Evolutionary conservation across 2,888 invertebrate species (phyloP).

Genomic region (Siphlonurus alternatus): DNA sequence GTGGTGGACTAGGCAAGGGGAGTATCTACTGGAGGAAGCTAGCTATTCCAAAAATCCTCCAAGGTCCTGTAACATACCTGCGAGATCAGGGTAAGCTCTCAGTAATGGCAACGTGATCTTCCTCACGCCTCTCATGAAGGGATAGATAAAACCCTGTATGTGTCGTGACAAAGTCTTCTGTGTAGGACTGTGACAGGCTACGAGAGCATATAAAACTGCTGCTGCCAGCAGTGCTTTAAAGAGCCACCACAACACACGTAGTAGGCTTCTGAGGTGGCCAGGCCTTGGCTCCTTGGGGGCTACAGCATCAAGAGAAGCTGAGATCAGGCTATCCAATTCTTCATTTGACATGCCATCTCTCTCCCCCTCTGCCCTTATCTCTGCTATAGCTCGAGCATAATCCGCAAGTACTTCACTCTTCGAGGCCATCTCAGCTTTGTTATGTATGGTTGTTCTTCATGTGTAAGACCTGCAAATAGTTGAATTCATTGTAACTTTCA

Average conservation of each 20-base stretch:
- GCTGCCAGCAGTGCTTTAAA: slow-evolving; percentile 20
- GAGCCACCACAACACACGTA: not conserved
- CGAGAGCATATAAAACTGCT: slow-evolving; percentile 27
- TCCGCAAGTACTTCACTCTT: not conserved
- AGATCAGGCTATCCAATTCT: not conserved
- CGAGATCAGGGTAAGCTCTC: slow-evolving; percentile 50
- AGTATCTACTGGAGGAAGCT: no score
- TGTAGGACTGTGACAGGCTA: slow-evolving; percentile 41
- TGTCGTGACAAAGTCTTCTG: slow-evolving; percentile 50
- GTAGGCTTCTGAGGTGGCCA: not conserved
- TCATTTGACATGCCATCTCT: not conserved
- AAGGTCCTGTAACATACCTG: no score
- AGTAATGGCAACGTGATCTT: slow-evolving; percentile 60
- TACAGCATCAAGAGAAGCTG: not conserved
- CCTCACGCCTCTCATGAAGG: slow-evolving; percentile 54
- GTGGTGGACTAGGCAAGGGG: no score
- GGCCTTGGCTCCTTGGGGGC: not conserved
- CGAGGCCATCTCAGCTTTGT: not conserved
- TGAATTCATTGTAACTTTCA: no score
- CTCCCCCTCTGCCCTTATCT: not conserved
- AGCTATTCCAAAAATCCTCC: no score
- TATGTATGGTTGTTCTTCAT: no score
- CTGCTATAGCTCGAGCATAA: not conserved
- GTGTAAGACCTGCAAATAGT: no score
- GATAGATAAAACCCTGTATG: slow-evolving; percentile 66